Conservation (phyloP, 2,113 vertebrate species). For the Columbina picui region DNA sequence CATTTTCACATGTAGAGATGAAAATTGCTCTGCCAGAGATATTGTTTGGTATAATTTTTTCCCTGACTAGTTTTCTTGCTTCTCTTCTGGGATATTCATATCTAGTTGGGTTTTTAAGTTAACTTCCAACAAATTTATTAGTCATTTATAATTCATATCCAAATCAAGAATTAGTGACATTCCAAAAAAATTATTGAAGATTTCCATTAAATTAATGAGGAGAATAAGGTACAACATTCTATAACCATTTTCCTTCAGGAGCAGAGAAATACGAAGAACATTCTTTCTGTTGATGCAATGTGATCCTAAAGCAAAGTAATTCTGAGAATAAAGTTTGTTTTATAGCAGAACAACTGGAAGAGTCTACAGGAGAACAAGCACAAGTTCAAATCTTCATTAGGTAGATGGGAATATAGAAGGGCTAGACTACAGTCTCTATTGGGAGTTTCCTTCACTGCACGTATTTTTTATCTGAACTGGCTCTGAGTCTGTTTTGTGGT, state of each 20-base stretch:
- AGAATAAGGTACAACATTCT: not conserved
- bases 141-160: not conserved
- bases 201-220: not conserved
- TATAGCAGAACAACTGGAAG: not conserved
- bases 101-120: not conserved
- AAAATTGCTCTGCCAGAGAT: not conserved
- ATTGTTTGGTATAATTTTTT: not conserved
- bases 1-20: not conserved
- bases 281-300: not conserved
- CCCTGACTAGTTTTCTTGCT: not conserved
- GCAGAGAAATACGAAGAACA: not conserved
- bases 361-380: not conserved
- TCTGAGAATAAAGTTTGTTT: not conserved
- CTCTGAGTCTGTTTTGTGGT: not conserved
- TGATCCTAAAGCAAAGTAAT: not conserved
- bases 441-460: not conserved
- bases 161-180: not conserved
- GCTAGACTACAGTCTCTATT: fast-evolving
- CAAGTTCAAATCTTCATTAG: not conserved
- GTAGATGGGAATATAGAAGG: not conserved
- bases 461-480: not conserved
- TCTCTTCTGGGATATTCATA: not conserved
- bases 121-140: not conserved
- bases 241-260: not conserved
- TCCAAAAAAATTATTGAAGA: not conserved